A percentile compares a stretch with the other conserved stretches of the same genome.
phyloP scores from a whole-genome alignment of 2,113 vertebrate genomes.

The Varanus komodoensis region DNA sequence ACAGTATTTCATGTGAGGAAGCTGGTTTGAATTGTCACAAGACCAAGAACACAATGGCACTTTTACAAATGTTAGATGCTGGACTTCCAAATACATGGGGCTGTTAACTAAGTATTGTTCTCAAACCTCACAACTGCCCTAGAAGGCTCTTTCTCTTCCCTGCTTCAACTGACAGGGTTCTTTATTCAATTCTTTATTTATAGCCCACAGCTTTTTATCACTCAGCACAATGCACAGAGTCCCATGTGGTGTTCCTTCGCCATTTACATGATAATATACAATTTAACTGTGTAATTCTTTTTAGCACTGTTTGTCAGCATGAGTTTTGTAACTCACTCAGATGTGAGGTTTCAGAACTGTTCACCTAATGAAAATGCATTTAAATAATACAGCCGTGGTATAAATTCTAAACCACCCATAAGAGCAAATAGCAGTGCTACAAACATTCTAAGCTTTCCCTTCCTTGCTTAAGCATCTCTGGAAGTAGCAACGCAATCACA shows the following conservation, averaged over 20 bases:
- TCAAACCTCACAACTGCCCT: slow-evolving; percentile 34
- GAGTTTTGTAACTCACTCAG: slow-evolving; percentile 18
- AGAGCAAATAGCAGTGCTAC: slow-evolving; percentile 41
- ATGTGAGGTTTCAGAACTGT: slow-evolving; percentile 38
- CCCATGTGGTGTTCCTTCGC: slow-evolving; percentile 58
- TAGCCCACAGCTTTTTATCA: slow-evolving; percentile 72
- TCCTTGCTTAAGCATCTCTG: slow-evolving; percentile 42
- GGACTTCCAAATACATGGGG: not conserved
- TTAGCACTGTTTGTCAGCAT: slow-evolving; percentile 35
- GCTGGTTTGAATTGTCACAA: slow-evolving; percentile 2
- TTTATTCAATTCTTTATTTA: slow-evolving; percentile 73
- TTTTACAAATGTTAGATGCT: not conserved
- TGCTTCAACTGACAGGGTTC: slow-evolving; percentile 63
- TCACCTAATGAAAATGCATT: slow-evolving; percentile 63
- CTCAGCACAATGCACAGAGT: slow-evolving; percentile 64
- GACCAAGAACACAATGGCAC: not conserved
- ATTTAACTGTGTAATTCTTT: slow-evolving; percentile 65
- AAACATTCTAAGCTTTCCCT: slow-evolving; percentile 31
- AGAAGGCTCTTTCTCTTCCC: slow-evolving; percentile 61
- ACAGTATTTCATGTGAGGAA: not conserved
- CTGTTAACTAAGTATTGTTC: slow-evolving; percentile 29
- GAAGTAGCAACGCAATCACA: slow-evolving; percentile 36
- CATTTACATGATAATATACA: slow-evolving; percentile 67
- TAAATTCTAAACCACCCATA: slow-evolving; percentile 49
- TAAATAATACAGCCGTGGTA: slow-evolving; percentile 58